Conservation (phyloP, 2,797 vertebrate genomes). For the Podargus strigoides region DNA sequence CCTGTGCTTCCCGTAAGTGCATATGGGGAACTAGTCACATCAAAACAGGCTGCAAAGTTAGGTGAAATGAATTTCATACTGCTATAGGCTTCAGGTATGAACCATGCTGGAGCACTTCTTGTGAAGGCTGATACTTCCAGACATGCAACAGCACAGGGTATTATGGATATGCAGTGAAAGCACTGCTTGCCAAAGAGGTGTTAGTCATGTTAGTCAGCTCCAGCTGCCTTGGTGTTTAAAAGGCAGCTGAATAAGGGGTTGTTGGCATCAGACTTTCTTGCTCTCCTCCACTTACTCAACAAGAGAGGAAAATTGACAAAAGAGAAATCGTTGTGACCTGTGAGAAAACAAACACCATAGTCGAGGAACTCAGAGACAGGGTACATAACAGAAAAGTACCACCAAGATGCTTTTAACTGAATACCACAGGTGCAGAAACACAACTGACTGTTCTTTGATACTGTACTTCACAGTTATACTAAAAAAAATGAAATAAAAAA, state of each 20-base stretch:
- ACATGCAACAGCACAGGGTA: fast-evolving
- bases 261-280: not conserved
- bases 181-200: not conserved
- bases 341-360: not conserved
- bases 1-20: not conserved
- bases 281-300: not conserved
- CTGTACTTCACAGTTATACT: not conserved
- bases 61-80: not conserved
- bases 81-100: not conserved
- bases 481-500: not conserved
- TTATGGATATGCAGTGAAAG: fast-evolving
- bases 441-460: not conserved
- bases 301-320: not conserved
- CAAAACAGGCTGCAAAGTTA: not conserved
- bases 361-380: not conserved
- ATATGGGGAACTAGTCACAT: not conserved
- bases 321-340: not conserved
- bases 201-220: not conserved
- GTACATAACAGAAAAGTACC: not conserved
- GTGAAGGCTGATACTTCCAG: not conserved
- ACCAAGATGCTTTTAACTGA: not conserved
- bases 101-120: fast-evolving
- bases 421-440: not conserved
- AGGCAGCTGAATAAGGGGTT: not conserved
- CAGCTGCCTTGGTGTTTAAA: not conserved